Evolutionary conservation across 2,888 invertebrate genomes (phyloP).

Genomic region (Hydriomena furcata): DNA sequence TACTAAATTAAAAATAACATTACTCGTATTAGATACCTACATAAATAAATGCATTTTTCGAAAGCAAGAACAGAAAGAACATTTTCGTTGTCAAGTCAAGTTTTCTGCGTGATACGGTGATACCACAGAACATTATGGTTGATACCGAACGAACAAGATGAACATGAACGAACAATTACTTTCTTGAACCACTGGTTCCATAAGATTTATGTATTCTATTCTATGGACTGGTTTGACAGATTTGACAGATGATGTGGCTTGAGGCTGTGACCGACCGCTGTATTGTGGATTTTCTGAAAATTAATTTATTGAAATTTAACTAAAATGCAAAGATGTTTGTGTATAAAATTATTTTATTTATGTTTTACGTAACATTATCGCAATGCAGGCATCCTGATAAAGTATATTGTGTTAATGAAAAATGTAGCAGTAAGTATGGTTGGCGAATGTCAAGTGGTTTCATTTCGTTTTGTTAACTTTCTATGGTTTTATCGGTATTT

Average conservation of each 20-base stretch:
- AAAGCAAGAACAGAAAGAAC: too few relatives aligned
- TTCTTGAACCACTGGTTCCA: too few relatives aligned
- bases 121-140: too few relatives aligned
- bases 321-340: constrained; percentile 78
- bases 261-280: too few relatives aligned
- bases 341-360: constrained; percentile 67
- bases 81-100: too few relatives aligned
- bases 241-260: constrained; percentile 83
- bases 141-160: too few relatives aligned
- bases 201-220: constrained; percentile 28
- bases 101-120: too few relatives aligned
- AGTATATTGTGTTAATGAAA: constrained; percentile 87
- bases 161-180: too few relatives aligned
- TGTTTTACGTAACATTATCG: constrained; percentile 59
- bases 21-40: too few relatives aligned
- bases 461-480: constrained; percentile 41
- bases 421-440: constrained; percentile 86
- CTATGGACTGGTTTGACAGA: too few relatives aligned
- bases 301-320: constrained; percentile 52
- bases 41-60: too few relatives aligned
- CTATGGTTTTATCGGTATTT: constrained; percentile 44
- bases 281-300: constrained; percentile 63
- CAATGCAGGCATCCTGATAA: constrained; percentile 85
- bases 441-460: constrained; percentile 26
- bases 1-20: too few relatives aligned